Conservation (phyloP, 2,888 invertebrate genomes). For the Koerneria pararmatus region DNA sequence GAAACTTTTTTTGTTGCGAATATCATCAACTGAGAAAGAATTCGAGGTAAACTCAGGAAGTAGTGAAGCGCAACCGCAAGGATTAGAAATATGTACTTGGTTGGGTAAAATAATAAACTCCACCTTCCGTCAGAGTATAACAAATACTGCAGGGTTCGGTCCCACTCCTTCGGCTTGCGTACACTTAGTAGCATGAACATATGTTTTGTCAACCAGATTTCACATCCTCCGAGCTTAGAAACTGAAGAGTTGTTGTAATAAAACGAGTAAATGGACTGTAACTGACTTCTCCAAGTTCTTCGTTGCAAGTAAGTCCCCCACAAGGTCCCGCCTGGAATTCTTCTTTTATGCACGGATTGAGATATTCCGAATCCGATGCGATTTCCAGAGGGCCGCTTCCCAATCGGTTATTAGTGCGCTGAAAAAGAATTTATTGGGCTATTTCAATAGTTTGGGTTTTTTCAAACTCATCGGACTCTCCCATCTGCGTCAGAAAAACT, state of each 20-base stretch:
- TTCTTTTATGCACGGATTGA: slow-evolving; percentile 50
- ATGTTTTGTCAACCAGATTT: too few relatives aligned
- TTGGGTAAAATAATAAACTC: too few relatives aligned
- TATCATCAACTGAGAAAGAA: not conserved
- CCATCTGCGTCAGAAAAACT: too few relatives aligned
- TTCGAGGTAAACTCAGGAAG: not conserved
- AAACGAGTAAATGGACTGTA: not conserved
- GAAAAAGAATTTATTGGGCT: slow-evolving; percentile 5
- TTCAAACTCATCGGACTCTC: not conserved
- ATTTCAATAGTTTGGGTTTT: not conserved
- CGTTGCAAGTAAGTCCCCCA: slow-evolving; percentile 47
- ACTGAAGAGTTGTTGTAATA: not conserved
- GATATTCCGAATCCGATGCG: slow-evolving; percentile 51
- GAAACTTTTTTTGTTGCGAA: too few relatives aligned
- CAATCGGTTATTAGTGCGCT: slow-evolving; percentile 21
- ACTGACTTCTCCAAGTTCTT: slow-evolving; percentile 34
- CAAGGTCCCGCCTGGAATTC: slow-evolving; percentile 41
- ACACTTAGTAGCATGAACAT: too few relatives aligned
- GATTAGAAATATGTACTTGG: too few relatives aligned
- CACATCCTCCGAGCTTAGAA: too few relatives aligned
- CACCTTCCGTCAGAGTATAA: too few relatives aligned
- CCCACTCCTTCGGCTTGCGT: too few relatives aligned
- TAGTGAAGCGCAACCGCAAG: too few relatives aligned
- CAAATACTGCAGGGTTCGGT: too few relatives aligned
- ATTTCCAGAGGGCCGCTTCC: slow-evolving; percentile 51